phyloP scores from a whole-genome alignment of 1,140 invertebrate genomes.

The Oncopodura yosiiana region DNA sequence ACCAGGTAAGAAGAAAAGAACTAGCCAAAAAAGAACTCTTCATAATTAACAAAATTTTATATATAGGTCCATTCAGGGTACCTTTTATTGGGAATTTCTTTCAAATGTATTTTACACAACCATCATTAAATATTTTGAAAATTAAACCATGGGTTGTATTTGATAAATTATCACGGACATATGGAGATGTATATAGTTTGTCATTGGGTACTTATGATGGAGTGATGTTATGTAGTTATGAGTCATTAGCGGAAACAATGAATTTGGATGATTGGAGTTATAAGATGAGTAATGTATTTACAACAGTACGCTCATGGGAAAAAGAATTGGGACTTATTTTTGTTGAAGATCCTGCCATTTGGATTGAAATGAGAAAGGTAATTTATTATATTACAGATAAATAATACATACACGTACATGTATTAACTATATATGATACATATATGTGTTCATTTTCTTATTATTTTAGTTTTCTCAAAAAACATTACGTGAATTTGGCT shows the following conservation, averaged over 20 bases:
- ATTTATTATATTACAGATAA: too few species aligned
- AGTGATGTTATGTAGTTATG: neutral
- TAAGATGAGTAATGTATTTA: constrained; percentile 9
- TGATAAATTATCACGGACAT: neutral
- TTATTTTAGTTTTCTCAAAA: constrained; percentile 11
- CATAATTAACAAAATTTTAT: too few species aligned
- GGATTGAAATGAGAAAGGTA: constrained; percentile 8
- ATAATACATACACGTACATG: too few species aligned
- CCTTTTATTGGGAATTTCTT: neutral
- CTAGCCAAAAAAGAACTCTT: too few species aligned
- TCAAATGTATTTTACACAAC: too few species aligned
- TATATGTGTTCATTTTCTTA: too few species aligned
- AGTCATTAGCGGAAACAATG: neutral
- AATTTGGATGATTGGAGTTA: constrained; percentile 6
- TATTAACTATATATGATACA: too few species aligned
- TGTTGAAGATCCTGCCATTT: neutral
- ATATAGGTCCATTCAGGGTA: constrained; percentile 2
- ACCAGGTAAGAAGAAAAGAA: too few species aligned
- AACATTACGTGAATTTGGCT: constrained; percentile 20
- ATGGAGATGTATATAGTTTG: constrained; percentile 11
- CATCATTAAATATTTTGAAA: neutral
- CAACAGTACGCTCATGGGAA: neutral
- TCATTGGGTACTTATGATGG: constrained; percentile 4
- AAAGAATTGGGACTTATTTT: constrained; percentile 10
- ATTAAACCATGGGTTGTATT: constrained; percentile 7